These are phyloP conservation scores for Frieseomelitta varia DNA, from an alignment of 1,140 invertebrate genomes.

Conservation along the genomic window DNA sequence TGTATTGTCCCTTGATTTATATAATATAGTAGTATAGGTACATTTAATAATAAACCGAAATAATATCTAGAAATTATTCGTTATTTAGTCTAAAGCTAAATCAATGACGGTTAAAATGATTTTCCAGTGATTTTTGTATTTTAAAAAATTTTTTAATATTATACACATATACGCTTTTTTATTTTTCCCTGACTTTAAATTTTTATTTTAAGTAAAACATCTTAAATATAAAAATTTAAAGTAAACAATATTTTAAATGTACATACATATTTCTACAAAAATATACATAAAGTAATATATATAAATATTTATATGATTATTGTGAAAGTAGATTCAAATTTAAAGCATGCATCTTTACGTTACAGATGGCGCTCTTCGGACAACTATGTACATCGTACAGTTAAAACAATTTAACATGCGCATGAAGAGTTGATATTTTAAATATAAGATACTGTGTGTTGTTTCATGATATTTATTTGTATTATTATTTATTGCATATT, in stretches of 20 bases:
- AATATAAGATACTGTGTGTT: background rate
- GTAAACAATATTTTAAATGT: background rate
- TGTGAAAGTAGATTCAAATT: background rate
- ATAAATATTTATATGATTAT: background rate
- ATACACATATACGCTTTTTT: background rate
- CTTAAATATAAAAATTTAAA: background rate
- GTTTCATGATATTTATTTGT: background rate
- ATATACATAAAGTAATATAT: background rate
- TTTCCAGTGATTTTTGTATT: background rate
- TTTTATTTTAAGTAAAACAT: background rate
- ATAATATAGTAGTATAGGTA: conserved; percentile 74
- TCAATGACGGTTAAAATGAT: background rate
- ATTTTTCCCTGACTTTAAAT: background rate
- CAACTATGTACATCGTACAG: background rate
- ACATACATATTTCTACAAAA: background rate
- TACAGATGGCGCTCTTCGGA: background rate
- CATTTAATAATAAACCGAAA: conserved; percentile 81
- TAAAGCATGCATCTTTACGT: background rate
- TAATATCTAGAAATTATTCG: conserved; percentile 67
- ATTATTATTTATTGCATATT: background rate
- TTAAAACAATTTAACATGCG: background rate
- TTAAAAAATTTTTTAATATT: background rate
- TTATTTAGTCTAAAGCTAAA: conserved; percentile 22
- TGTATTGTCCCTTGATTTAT: conserved; percentile 79
- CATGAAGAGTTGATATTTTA: background rate